Evolutionary conservation across 2,888 invertebrate genomes (phyloP).

Genomic region (Thecocarcelia acutangulata): DNA sequence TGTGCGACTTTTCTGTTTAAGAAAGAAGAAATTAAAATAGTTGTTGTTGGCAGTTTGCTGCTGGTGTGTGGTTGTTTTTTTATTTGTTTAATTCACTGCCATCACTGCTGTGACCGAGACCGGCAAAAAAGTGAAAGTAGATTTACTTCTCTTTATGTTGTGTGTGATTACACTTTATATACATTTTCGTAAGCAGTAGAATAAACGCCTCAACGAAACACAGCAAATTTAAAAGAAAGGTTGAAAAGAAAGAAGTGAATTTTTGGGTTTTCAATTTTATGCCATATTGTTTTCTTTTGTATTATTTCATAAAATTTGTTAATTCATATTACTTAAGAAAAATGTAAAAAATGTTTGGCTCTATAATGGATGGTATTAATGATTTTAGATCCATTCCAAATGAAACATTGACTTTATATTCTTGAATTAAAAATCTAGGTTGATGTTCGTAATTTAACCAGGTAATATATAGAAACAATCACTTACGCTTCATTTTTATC

Average conservation of each 20-base stretch:
- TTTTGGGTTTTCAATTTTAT: conserved; percentile 59
- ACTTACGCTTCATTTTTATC: too few relatives aligned
- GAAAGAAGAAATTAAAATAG: conserved; percentile 52
- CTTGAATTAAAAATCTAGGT: too few relatives aligned
- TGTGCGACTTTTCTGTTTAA: conserved; percentile 38
- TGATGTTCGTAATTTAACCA: too few relatives aligned
- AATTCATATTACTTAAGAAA: conserved; percentile 21
- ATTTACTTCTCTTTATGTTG: conserved; percentile 60
- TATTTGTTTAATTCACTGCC: conserved; percentile 50
- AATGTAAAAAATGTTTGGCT: too few relatives aligned
- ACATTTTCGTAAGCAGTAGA: conserved; percentile 29
- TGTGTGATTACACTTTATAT: conserved; percentile 49
- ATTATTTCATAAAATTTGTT: conserved; percentile 11
- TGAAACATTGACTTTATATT: too few relatives aligned
- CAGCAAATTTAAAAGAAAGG: neutral
- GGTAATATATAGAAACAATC: too few relatives aligned
- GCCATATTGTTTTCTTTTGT: neutral
- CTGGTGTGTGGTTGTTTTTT: conserved; percentile 32
- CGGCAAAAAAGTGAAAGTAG: conserved; percentile 72
- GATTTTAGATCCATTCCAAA: too few relatives aligned
- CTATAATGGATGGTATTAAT: too few relatives aligned
- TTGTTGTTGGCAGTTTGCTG: conserved; percentile 15
- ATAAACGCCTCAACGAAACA: conserved; percentile 29
- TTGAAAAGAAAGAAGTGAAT: conserved; percentile 59
- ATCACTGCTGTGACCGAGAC: conserved; percentile 66